Evolutionary conservation across 2,888 invertebrate species (phyloP).

Genomic region (Ommatoiulus sabulosus): DNA sequence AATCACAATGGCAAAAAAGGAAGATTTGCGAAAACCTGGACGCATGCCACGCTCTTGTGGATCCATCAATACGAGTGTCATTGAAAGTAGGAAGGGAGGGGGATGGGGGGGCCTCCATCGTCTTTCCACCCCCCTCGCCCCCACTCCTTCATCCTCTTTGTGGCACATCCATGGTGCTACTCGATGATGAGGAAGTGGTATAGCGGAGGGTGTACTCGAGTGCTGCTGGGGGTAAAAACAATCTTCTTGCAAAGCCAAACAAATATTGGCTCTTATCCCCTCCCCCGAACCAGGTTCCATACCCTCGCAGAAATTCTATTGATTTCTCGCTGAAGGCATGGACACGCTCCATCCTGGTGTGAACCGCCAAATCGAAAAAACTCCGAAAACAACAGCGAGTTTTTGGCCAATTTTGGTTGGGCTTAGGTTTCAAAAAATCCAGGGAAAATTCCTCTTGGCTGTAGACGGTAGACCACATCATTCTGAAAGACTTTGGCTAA

Average conservation of each 20-base stretch:
- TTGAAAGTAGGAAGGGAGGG: not conserved
- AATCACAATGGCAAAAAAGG: slow-evolving; percentile 24
- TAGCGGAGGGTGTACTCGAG: slow-evolving; percentile 1
- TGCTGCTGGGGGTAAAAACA: slow-evolving; percentile 19
- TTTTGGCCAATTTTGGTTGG: not conserved
- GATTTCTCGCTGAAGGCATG: not conserved
- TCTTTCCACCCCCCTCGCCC: not conserved
- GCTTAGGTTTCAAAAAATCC: not conserved
- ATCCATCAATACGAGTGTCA: slow-evolving; percentile 33
- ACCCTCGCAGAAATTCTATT: not conserved
- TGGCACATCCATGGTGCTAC: slow-evolving; percentile 19
- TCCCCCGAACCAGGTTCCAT: not conserved
- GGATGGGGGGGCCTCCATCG: not conserved
- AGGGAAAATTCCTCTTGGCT: not conserved
- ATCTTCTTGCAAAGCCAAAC: slow-evolving; percentile 19
- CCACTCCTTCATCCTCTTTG: slow-evolving; percentile 12
- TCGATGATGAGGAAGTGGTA: not conserved
- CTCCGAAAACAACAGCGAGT: not conserved
- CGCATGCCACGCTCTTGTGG: slow-evolving; percentile 49
- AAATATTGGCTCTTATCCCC: slow-evolving; percentile 19
- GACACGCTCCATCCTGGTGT: not conserved
- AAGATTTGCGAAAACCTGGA: slow-evolving; percentile 45
- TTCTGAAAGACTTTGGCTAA: too few species aligned
- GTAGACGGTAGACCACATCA: not conserved
- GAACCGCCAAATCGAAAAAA: not conserved